Percentiles rank a stretch among this genome's conserved stretches.
phyloP scores from a whole-genome alignment of 2,888 invertebrate species.

The Drosophila colorata region DNA sequence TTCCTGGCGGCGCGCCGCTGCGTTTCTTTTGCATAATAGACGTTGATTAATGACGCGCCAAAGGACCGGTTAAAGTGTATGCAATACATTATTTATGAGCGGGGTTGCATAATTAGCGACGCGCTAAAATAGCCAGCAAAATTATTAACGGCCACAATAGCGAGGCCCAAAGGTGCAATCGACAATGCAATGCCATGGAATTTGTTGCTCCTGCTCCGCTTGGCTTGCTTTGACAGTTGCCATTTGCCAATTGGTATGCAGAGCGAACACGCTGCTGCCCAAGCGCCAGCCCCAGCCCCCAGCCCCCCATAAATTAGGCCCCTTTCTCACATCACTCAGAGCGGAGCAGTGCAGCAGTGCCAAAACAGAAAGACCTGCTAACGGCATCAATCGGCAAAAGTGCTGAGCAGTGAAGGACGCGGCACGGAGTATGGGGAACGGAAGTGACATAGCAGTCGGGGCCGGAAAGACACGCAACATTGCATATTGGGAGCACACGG shows the following conservation, averaged over 20 bases:
- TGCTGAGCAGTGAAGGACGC: slow-evolving; percentile 36
- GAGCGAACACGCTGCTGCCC: slow-evolving; percentile 18
- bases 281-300: not conserved
- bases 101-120: slow-evolving; percentile 64
- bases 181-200: slow-evolving; percentile 50
- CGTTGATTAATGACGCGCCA: slow-evolving; percentile 70
- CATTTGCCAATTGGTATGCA: slow-evolving; percentile 61
- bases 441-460: slow-evolving; percentile 53
- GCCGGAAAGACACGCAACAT: slow-evolving; percentile 74
- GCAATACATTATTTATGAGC: slow-evolving; percentile 72
- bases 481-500: slow-evolving; percentile 76
- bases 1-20: slow-evolving; percentile 53
- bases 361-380: slow-evolving; percentile 59
- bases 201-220: slow-evolving; percentile 29
- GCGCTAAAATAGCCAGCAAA: slow-evolving; percentile 42
- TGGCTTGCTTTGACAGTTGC: slow-evolving; percentile 66
- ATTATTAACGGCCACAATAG: slow-evolving; percentile 49
- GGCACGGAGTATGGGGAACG: slow-evolving; percentile 33
- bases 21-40: slow-evolving; percentile 70
- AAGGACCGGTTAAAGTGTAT: slow-evolving; percentile 68
- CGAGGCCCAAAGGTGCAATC: slow-evolving; percentile 33
- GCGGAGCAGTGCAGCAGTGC: slow-evolving; percentile 29
- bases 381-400: slow-evolving; percentile 73
- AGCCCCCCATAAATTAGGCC: slow-evolving; percentile 61
- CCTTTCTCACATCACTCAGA: slow-evolving; percentile 51